These are phyloP conservation scores for Periophthalmodon schlosseri DNA, from an alignment of 2,113 vertebrate species.

Conservation along the genomic window DNA sequence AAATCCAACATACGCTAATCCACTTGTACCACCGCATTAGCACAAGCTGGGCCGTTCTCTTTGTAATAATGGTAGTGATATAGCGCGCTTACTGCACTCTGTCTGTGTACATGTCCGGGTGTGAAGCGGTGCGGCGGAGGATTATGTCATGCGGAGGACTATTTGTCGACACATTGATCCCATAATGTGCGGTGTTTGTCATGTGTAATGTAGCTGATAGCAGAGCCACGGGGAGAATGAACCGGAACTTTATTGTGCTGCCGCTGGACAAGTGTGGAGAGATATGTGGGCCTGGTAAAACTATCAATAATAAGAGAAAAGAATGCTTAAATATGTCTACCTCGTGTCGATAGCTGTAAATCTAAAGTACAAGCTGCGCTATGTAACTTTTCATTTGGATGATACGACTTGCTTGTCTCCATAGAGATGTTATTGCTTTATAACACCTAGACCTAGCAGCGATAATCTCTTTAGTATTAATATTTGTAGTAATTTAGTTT, in stretches of 20 bases:
- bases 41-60: background rate
- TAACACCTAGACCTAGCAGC: no score
- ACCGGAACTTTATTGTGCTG: slow-evolving; percentile 29
- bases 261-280: slow-evolving; percentile 24
- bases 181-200: slow-evolving; percentile 21
- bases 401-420: no score
- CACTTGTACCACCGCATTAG: background rate
- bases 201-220: slow-evolving; percentile 24
- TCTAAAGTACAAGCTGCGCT: background rate
- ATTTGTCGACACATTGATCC: slow-evolving; percentile 19
- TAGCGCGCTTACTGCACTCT: background rate
- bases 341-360: background rate
- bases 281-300: background rate
- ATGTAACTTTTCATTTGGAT: no score
- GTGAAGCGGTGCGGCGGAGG: background rate
- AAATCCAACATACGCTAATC: background rate
- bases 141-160: slow-evolving; percentile 16
- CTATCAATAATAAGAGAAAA: background rate
- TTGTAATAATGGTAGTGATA: background rate
- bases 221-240: slow-evolving; percentile 20
- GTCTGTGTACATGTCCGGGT: background rate
- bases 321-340: background rate
- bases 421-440: no score
- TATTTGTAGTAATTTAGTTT: no score
- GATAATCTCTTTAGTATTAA: no score